phyloP scores from a whole-genome alignment of 2,113 vertebrate genomes.

The Prietella phreatophila region DNA sequence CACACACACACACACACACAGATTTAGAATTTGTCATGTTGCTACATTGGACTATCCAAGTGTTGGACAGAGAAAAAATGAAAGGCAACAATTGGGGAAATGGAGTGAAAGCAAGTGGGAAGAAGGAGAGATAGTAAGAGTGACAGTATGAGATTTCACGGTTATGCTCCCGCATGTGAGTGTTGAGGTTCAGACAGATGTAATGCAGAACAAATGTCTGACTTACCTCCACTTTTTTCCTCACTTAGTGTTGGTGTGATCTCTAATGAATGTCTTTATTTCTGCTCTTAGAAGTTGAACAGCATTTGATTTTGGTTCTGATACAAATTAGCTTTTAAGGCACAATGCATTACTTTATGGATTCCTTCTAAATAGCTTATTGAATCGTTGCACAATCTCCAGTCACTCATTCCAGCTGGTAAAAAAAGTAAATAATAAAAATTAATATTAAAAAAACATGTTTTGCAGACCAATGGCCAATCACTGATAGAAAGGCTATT shows the following conservation, averaged over 20 bases:
- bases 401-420: not conserved
- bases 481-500: not conserved
- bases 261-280: not conserved
- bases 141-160: not conserved
- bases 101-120: not conserved
- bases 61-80: too few relatives aligned
- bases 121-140: not conserved
- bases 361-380: not conserved
- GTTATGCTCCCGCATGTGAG: not conserved
- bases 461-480: not conserved
- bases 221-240: not conserved
- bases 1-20: too few relatives aligned
- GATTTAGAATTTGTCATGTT: too few relatives aligned
- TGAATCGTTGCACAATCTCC: not conserved
- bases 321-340: slow-evolving; percentile 2
- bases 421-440: too few relatives aligned
- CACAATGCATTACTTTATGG: not conserved
- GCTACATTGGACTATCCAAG: too few relatives aligned
- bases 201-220: not conserved
- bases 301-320: not conserved
- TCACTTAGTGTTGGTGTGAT: not conserved
- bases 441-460: too few relatives aligned
- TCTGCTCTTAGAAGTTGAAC: slow-evolving; percentile 19
- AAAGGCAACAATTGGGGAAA: not conserved
- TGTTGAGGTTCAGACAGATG: not conserved